Conservation (phyloP, 23 tunicate species). For the Clavelina lepadiformis region DNA sequence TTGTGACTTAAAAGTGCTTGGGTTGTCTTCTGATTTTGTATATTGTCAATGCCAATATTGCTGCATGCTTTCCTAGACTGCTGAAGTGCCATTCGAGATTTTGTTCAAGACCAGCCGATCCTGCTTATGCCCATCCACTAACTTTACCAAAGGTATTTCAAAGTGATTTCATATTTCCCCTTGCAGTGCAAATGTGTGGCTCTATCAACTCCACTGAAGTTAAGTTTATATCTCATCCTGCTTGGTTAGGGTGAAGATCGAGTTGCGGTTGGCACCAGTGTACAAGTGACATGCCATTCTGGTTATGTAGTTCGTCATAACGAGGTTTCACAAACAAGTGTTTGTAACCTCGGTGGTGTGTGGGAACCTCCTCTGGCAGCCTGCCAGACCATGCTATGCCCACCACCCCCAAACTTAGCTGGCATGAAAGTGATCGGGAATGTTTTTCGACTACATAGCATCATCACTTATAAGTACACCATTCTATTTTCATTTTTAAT, state of each 20-base stretch:
- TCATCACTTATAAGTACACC: constrained; percentile 51
- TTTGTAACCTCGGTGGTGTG: constrained; percentile 37
- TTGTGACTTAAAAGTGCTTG: too few species aligned
- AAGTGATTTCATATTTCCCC: not conserved
- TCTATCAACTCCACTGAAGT: too few species aligned
- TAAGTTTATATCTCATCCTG: not conserved
- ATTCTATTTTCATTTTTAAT: too few species aligned
- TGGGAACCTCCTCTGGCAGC: constrained; percentile 63
- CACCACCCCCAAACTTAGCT: constrained; percentile 38
- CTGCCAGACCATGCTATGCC: constrained; percentile 47
- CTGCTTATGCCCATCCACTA: constrained; percentile 31
- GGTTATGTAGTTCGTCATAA: constrained; percentile 46
- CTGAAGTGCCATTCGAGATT: constrained; percentile 23
- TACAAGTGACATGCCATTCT: constrained; percentile 28
- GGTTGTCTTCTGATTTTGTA: too few species aligned
- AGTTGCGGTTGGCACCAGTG: constrained; percentile 19
- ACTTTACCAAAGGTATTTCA: constrained; percentile 22
- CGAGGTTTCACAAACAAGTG: constrained; percentile 15
- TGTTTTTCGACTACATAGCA: constrained; percentile 36
- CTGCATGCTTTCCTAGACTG: not conserved
- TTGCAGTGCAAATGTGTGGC: too few species aligned
- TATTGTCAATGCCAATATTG: too few species aligned
- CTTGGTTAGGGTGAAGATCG: not conserved
- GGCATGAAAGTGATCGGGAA: constrained; percentile 37
- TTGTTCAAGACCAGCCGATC: constrained; percentile 44